Base-by-base conservation (phyloP, 2,113 vertebrate genomes). In the Crotophaga sulcirostris region DNA sequence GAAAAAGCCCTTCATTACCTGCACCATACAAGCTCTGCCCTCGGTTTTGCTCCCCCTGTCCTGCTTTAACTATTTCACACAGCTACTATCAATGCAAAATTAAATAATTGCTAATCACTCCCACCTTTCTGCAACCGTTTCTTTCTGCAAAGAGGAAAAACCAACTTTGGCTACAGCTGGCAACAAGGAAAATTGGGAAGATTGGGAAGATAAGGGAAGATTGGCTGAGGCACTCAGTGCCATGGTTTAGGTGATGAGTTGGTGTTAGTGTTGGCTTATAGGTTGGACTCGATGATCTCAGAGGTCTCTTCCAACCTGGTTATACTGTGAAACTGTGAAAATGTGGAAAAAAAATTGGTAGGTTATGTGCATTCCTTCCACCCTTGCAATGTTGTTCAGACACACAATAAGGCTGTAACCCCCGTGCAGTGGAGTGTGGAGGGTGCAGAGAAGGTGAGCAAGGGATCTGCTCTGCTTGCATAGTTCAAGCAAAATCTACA, bases 341-440 rank as follows among this genome's bases (percentile, higher is more conserved):
- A n/a, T n/a, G n/a, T n/a, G n/a, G n/a, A n/a, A n/a, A n/a, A 33
- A 25, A 7, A 56, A 24, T 6, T 19, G 25, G 9, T 19, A 66
- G 36, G 7, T 16, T 34, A 3, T 2, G 1, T 64, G 45, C 23
- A 6, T 28, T 49, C 23, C 20, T 40, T 31, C 19, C 23, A 42
- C 17, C 52, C 38, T 51, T 24, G 76, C 38, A 40, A 11, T 29
- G 68, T 5, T 78, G 28, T 15, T 56, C 62, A 18, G 52, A 7
- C 3, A 12, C 55, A 24, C 10, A 23, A 21, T 5, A 16, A 66
- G 36, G 51, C 64, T 60, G 74, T 31, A 28, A 51, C 8, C 20
- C 44, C 52, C 16, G 0, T 4, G 38, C 47, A 67, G 51, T 0
- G 0, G 31, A 66, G 45, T 0, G 0, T 86, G 60, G 51, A 45